phyloP scores from a whole-genome alignment of 2,113 vertebrate genomes.

The Pampusana beccarii region DNA sequence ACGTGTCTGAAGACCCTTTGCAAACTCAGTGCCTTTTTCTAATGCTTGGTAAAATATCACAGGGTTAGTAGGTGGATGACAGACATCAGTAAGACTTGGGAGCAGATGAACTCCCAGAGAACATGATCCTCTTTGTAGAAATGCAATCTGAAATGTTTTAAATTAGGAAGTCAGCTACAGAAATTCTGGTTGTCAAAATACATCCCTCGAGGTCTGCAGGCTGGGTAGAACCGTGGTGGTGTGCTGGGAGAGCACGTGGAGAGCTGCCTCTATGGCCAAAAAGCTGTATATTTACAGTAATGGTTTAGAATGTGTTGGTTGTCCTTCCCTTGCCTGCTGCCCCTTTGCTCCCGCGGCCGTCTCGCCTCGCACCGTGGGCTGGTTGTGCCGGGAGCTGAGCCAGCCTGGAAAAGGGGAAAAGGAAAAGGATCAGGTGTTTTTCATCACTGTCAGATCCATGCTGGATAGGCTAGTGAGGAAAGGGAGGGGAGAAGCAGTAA shows the following conservation, averaged over 20 bases:
- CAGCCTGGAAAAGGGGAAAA: neutral
- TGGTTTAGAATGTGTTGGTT: neutral
- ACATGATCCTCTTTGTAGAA: neutral
- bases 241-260: neutral
- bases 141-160: neutral
- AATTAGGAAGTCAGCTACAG: neutral
- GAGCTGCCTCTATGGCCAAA: neutral
- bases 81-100: neutral
- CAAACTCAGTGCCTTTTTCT: neutral
- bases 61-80: neutral
- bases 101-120: neutral
- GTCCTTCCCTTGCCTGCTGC: neutral
- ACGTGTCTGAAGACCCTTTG: neutral
- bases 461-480: fast-evolving
- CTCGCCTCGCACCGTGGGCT: neutral
- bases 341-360: neutral
- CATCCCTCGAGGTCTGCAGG: fast-evolving
- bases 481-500: neutral
- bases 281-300: neutral
- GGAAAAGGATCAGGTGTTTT: neutral
- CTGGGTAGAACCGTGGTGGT: neutral
- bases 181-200: neutral
- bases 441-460: neutral
- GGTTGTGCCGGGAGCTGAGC: neutral
- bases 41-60: neutral